Evolutionary conservation across 30 jellyfish, hydroid and myxozoan species (phyloP).

Genomic region (Nemopilema nomurai): DNA sequence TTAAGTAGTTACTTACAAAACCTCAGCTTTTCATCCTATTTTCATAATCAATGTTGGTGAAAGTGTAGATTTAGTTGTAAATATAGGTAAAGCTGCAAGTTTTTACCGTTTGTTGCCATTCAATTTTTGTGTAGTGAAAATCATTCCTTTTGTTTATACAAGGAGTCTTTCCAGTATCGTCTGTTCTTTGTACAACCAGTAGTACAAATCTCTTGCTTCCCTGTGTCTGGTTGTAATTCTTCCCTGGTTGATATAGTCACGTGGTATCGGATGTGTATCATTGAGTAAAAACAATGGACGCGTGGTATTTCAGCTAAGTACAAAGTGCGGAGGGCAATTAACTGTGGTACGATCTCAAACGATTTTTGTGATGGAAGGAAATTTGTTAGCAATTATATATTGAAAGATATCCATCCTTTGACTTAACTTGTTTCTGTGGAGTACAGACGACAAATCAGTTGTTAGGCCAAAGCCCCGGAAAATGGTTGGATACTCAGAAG

Average conservation of each 20-base stretch:
- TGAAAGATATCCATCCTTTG: not conserved
- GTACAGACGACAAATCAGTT: not conserved
- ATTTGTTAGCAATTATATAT: not conserved
- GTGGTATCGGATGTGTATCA: not conserved
- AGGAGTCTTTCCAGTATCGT: no score
- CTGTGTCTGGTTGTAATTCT: no score
- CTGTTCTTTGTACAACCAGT: no score
- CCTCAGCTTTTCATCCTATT: no score
- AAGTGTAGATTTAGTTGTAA: no score
- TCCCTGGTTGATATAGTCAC: not conserved
- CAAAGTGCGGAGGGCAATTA: not conserved
- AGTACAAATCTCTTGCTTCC: not conserved
- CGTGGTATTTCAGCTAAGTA: conserved; percentile 1
- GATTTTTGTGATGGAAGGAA: not conserved
- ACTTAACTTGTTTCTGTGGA: not conserved
- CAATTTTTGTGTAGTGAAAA: no score
- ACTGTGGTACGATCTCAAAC: not conserved
- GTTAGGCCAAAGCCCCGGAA: not conserved
- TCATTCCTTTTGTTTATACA: no score
- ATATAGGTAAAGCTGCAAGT: no score
- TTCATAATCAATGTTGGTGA: no score
- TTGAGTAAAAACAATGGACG: conserved; percentile 10
- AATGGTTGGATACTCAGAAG: conserved; percentile 50
- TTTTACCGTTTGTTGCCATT: no score
- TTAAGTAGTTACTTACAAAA: no score